phyloP scores from a whole-genome alignment of 2,888 invertebrate species.

The Zhuqinia jingwanae region DNA sequence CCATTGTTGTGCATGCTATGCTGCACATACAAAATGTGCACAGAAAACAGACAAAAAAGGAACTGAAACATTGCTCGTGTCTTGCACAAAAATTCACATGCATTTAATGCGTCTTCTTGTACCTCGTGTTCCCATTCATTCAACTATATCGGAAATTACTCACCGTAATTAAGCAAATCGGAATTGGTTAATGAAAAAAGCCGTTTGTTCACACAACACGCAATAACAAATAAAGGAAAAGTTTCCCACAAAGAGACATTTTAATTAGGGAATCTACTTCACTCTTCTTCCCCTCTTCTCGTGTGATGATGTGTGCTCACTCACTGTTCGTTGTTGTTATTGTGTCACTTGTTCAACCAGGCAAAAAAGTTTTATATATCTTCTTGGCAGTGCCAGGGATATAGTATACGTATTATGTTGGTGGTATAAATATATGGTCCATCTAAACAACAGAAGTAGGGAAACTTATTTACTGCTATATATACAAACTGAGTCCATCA shows the following conservation, averaged over 20 bases:
- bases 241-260: conserved; percentile 32
- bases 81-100: too few species aligned
- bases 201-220: neutral
- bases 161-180: neutral
- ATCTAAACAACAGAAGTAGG: too few species aligned
- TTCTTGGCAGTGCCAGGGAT: neutral
- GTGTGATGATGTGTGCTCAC: too few species aligned
- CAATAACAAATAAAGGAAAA: neutral
- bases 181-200: conserved; percentile 9
- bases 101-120: too few species aligned
- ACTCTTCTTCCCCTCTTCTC: too few species aligned
- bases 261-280: neutral
- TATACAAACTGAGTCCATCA: too few species aligned
- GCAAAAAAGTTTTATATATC: neutral
- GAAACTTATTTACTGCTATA: too few species aligned
- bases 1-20: too few species aligned
- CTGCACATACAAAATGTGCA: too few species aligned
- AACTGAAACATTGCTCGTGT: neutral
- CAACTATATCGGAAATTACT: neutral
- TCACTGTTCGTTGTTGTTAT: neutral
- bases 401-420: neutral
- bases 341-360: too few species aligned
- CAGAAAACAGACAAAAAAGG: too few species aligned
- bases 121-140: neutral
- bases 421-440: too few species aligned